Percentiles rank a stretch among this genome's conserved stretches.
Conservation (phyloP, 2,113 vertebrate species). For the Ptyas mucosa region DNA sequence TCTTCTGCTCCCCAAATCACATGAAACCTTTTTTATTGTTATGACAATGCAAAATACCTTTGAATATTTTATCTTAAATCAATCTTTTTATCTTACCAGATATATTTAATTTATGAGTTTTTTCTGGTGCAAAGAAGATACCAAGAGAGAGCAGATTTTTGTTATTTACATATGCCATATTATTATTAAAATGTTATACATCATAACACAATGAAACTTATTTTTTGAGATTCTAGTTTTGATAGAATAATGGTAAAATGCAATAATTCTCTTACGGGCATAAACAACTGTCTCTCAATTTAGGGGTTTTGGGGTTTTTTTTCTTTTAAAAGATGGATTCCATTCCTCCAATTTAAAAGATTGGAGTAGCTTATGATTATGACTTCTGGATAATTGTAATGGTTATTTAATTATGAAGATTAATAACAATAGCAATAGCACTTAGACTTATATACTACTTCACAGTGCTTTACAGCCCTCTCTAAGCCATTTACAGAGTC, state of each 20-base stretch:
- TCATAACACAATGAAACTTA: conserved; percentile 59
- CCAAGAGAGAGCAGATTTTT: conserved; percentile 63
- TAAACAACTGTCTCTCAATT: conserved; percentile 18
- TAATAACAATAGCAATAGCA: background rate
- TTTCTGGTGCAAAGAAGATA: background rate
- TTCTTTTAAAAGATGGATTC: background rate
- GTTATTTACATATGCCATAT: conserved; percentile 59
- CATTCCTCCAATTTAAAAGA: background rate
- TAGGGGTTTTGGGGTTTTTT: background rate
- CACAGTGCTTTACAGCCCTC: background rate
- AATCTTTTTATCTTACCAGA: conserved; percentile 45
- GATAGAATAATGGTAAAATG: conserved; percentile 35
- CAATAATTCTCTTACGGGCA: conserved; percentile 9
- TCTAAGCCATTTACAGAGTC: background rate
- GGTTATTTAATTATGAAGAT: background rate
- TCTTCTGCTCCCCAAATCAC: conserved; percentile 35
- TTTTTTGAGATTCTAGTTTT: conserved; percentile 58
- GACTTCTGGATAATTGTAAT: background rate
- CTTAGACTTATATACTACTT: background rate
- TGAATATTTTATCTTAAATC: conserved; percentile 49
- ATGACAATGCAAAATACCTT: conserved; percentile 28
- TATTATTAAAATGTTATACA: conserved; percentile 64
- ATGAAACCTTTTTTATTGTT: conserved; percentile 44
- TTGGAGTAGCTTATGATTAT: background rate
- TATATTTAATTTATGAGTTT: conserved; percentile 45